phyloP scores from a whole-genome alignment of 2,888 invertebrate species.

The Andricus quercusramuli region DNA sequence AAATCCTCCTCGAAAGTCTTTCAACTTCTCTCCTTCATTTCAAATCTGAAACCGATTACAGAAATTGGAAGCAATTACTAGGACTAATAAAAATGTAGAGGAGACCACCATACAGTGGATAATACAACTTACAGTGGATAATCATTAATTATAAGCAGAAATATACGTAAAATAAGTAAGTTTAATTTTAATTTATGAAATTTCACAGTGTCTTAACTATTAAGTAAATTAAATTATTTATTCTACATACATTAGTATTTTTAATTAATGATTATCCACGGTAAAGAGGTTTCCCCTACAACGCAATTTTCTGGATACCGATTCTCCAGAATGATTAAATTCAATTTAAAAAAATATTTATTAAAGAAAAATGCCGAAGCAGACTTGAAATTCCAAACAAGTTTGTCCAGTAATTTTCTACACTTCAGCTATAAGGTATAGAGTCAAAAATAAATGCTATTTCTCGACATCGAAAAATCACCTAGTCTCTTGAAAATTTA shows the following conservation, averaged over 20 bases:
- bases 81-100: background rate
- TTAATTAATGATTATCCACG: no score
- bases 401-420: conserved; percentile 3
- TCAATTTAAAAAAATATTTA: background rate
- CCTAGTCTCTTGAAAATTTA: conserved; percentile 1
- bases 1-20: background rate
- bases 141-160: no score
- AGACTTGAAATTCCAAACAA: conserved; percentile 6
- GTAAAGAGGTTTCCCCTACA: background rate
- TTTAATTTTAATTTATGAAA: no score
- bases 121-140: no score
- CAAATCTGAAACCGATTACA: background rate
- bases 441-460: conserved; percentile 38
- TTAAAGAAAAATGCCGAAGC: background rate
- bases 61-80: background rate
- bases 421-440: conserved; percentile 9
- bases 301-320: background rate
- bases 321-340: background rate
- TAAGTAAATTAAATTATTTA: no score
- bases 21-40: background rate
- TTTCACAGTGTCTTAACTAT: no score
- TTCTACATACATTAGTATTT: no score
- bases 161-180: no score
- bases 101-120: no score
- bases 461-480: conserved; percentile 16